These are phyloP conservation scores for Meloidogyne hapla DNA, from an alignment of 1,140 invertebrate genomes.

Conservation along the genomic window DNA sequence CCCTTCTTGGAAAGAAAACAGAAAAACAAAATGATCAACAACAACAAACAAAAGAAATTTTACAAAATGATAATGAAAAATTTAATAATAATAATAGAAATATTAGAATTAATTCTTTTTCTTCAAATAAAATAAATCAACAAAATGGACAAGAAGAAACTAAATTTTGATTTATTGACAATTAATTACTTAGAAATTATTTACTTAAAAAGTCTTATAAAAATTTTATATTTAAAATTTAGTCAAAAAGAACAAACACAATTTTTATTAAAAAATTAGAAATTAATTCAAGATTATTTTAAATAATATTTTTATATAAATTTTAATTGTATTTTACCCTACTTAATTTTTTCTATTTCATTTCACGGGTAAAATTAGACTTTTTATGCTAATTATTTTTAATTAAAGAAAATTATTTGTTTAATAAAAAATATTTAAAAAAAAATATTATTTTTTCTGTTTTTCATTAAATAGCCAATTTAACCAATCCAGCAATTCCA, in stretches of 20 bases:
- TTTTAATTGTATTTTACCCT: too few relatives aligned
- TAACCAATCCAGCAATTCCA: slow-evolving; percentile 6
- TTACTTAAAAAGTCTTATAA: neutral
- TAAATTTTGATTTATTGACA: slow-evolving; percentile 10
- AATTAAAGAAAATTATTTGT: too few relatives aligned
- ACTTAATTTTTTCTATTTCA: too few relatives aligned
- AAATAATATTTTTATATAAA: too few relatives aligned
- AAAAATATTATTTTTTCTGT: neutral
- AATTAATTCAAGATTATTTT: too few relatives aligned
- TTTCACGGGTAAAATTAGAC: too few relatives aligned
- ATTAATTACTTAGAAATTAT: neutral
- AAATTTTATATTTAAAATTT: too few relatives aligned
- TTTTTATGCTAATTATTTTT: too few relatives aligned
- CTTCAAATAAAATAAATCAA: too few relatives aligned
- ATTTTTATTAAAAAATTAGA: too few relatives aligned
- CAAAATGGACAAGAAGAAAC: slow-evolving; percentile 15
- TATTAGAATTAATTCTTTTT: neutral
- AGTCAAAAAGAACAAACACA: too few relatives aligned
- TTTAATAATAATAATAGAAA: neutral
- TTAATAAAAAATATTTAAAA: neutral
- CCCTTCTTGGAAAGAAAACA: neutral
- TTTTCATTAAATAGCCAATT: neutral
- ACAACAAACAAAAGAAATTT: neutral
- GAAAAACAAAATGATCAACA: neutral
- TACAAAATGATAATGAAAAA: neutral